A percentile compares a stretch with the other conserved stretches of the same genome.
phyloP scores from a whole-genome alignment of 1,140 invertebrate species.

The Orchesella cincta region DNA sequence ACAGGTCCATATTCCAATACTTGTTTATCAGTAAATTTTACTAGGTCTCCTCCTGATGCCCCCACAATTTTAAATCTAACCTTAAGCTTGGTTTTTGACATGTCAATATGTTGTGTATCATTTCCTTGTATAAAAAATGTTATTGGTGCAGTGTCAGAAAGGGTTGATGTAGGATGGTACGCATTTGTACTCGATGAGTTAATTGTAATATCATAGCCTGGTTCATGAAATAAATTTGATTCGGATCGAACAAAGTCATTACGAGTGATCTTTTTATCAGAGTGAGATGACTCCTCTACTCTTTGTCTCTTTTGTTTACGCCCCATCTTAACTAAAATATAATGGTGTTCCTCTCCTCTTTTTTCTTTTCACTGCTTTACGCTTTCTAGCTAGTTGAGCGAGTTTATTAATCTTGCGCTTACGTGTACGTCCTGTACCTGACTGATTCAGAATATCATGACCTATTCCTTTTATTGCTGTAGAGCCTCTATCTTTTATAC shows the following conservation, averaged over 20 bases:
- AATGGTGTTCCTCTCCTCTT: neutral
- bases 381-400: neutral
- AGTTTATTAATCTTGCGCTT: neutral
- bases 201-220: neutral
- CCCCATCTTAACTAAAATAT: conserved; percentile 13
- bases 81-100: neutral
- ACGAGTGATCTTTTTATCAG: no score
- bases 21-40: neutral
- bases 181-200: neutral
- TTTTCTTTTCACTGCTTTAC: neutral
- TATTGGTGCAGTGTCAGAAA: neutral
- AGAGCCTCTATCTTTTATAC: neutral
- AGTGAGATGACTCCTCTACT: neutral
- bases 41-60: neutral
- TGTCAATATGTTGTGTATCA: neutral
- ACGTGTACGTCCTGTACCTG: neutral
- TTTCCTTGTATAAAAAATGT: neutral
- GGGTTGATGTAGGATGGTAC: neutral
- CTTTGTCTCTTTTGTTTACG: neutral
- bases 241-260: neutral
- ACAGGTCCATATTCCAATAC: neutral
- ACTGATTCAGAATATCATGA: neutral
- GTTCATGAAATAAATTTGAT: neutral
- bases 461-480: neutral
- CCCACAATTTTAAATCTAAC: neutral